Evolutionary conservation across 2,888 invertebrate genomes (phyloP), one percentile per base, ranked within the genome.

Genomic region (Pseudococcus jackbeardsleyi): DNA sequence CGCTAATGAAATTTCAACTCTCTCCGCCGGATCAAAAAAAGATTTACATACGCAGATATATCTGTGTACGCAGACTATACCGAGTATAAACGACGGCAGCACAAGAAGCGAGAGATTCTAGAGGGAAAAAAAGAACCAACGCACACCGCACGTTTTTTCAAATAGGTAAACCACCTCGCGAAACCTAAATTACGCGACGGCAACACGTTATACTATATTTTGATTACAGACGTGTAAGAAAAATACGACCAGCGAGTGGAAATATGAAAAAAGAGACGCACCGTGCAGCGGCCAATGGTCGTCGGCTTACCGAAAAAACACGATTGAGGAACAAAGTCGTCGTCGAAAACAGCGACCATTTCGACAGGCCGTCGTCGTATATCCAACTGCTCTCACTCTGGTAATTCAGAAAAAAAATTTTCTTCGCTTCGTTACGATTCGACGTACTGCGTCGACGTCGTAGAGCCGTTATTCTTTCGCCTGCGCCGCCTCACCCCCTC

Each of bases 361-460:
- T 88, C 88, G 88, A 88, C 88, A 59, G 88, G 79, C 79, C 88
- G 88, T 88, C 88, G 88, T 88, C 88, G 82, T 82, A 54, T 82
- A 26, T 77, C 42, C 82, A 88, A 88, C 88, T 82, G 59, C 48
- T 87, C 77, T 79, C 85, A 64, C 33, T 54, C 77, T 68, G 77
- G 33, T 72, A 48, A 46, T 72, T 42, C 68, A 59, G 64, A 68
- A 86, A 68, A 15, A 39, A 68, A 68, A 68, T 86, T 68, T 68
- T 33, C 64, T 59, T 54, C 33, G 84, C 54, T 85, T 59, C 64
- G 86, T 42, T 50, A 54, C 48, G 64, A 54, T 6, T 64, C 64
- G 64, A 33, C 33, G 84, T 86, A 46, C 86, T 86, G 86, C 86
- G 86, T 86, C 86, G 86, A 46, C 86, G 86, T 86, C 86, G 86